Evolutionary conservation across 2,888 invertebrate genomes (phyloP).

Genomic region (Folsomia manolachei): DNA sequence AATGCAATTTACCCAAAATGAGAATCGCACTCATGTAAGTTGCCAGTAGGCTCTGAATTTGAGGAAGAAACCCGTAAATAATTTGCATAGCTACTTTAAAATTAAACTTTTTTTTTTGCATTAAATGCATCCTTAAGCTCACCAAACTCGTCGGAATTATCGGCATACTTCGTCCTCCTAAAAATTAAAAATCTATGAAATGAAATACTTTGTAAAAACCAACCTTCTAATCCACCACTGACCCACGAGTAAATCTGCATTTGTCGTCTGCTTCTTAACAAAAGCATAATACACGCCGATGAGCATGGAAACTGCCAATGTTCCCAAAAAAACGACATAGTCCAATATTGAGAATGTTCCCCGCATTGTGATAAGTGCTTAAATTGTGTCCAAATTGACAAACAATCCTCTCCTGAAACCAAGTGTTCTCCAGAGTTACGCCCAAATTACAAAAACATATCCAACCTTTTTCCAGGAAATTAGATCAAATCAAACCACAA

Average conservation of each 20-base stretch:
- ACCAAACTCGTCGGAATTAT: constrained; percentile 52
- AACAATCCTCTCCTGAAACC: no score
- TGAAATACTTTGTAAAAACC: background rate
- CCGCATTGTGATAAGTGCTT: no score
- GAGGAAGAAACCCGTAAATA: no score
- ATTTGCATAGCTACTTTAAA: no score
- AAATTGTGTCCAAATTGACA: no score
- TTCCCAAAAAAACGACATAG: constrained; percentile 53
- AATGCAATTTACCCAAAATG: constrained; percentile 47
- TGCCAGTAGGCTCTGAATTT: constrained; percentile 52
- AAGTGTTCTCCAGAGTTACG: no score
- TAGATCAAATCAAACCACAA: no score
- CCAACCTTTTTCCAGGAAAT: no score
- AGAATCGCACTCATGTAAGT: constrained; percentile 54
- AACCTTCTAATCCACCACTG: constrained; percentile 51
- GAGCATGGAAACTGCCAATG: constrained; percentile 52
- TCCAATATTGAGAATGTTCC: constrained; percentile 48
- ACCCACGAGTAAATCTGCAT: constrained; percentile 54
- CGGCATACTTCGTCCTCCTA: constrained; percentile 52
- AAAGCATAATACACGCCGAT: constrained; percentile 57
- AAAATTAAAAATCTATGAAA: background rate
- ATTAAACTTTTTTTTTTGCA: background rate
- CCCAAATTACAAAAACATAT: no score
- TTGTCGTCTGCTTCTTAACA: constrained; percentile 60
- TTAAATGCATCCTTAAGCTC: constrained; percentile 2